Conservation (phyloP, 2,113 vertebrate species). For the Meleagris gallopavo region DNA sequence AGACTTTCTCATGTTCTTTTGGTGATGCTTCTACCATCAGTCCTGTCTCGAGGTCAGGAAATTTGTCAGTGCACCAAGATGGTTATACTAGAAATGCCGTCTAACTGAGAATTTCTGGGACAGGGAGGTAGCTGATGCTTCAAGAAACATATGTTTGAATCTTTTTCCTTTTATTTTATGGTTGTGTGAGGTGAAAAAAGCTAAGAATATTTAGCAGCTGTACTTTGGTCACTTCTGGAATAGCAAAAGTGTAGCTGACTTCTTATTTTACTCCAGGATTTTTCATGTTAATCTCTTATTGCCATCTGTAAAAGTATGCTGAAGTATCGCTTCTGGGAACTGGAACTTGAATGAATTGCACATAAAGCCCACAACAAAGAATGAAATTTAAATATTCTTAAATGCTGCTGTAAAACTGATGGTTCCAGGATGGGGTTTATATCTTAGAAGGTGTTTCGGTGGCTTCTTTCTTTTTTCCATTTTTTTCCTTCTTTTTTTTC, state of each 20-base stretch:
- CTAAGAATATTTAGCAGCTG: neutral
- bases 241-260: neutral
- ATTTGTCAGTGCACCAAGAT: neutral
- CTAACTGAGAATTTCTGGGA: neutral
- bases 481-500: neutral
- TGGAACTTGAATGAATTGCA: neutral
- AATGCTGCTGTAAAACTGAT: neutral
- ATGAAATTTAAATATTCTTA: neutral
- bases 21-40: neutral
- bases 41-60: neutral
- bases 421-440: neutral
- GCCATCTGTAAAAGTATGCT: neutral
- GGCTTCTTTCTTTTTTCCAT: neutral
- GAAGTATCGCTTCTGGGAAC: neutral
- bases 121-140: neutral
- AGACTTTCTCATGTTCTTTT: neutral
- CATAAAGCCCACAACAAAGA: neutral
- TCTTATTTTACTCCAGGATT: neutral
- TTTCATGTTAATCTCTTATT: neutral
- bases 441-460: neutral
- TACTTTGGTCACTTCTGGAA: neutral
- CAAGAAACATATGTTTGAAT: neutral
- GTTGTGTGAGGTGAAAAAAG: neutral
- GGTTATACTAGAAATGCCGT: neutral
- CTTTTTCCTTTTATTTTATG: neutral